Evolutionary conservation across 2,113 vertebrate genomes (phyloP).

Genomic region (Cyprinodon brontotheroides): DNA sequence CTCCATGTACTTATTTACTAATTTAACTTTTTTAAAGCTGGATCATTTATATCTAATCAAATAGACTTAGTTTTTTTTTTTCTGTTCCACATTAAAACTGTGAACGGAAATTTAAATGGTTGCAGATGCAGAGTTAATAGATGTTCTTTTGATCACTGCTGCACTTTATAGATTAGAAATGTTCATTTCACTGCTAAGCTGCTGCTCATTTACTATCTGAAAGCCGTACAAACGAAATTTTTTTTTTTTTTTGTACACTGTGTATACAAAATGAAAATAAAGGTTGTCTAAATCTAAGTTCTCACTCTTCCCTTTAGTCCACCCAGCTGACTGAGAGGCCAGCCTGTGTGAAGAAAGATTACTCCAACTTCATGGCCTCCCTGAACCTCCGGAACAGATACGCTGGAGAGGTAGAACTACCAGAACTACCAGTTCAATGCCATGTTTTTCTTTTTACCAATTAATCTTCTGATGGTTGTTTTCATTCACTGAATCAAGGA

Average conservation of each 20-base stretch:
- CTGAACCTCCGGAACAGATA: slow-evolving; percentile 98
- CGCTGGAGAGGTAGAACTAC: slow-evolving; percentile 87
- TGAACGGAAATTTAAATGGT: neutral
- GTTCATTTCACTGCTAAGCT: too few species aligned
- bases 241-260: too few species aligned
- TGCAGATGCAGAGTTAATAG: neutral
- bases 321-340: slow-evolving; percentile 96
- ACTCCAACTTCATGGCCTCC: slow-evolving; percentile 99
- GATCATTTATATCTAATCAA: neutral
- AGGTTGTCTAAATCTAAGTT: too few species aligned
- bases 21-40: neutral
- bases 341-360: slow-evolving; percentile 96
- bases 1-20: neutral
- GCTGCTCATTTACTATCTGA: too few species aligned
- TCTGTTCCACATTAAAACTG: neutral
- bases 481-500: too few species aligned
- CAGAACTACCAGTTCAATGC: neutral
- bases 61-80: neutral
- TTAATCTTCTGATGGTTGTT: too few species aligned
- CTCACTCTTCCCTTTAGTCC: slow-evolving; percentile 70
- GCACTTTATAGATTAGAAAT: too few species aligned
- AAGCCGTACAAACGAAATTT: too few species aligned
- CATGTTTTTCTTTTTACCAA: neutral
- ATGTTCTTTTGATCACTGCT: neutral
- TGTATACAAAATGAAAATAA: too few species aligned